Evolutionary conservation across 2,888 invertebrate species (phyloP), one percentile per base, ranked within the genome.

Genomic region (Allygus modestus): DNA sequence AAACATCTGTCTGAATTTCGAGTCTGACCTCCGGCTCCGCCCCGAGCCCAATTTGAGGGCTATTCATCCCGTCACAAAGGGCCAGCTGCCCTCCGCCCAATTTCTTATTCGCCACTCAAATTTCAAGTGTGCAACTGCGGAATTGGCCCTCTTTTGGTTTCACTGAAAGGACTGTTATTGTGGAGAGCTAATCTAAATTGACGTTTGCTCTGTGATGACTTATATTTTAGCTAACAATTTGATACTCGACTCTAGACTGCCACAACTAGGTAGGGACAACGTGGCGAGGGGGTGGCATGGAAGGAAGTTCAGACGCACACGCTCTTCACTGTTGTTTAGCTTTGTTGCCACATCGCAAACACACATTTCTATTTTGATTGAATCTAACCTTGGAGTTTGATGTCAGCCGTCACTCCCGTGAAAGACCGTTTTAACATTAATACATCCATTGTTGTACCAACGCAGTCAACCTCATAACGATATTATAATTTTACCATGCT

Each of bases 41-140:
- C 73, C 33, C 77, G 51, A 4, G 26, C 15, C 77, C 77, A 77
- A 77, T 51, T 77, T 77, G 46, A 43, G 46, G 46, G 28, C 46
- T 77, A 77, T 77, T 77, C 77, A 77, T 46, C 7, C 17, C 23
- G n/a, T 23, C 41, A 77, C 77, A 77, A 77, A 77, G 46, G 51
- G 46, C 77, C 77, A 77, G 77, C 77, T 77, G 77, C 77, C 77
- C 77, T 77, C 43, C 41, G 41, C 71, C 73, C 33, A 73, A 26
- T 73, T 73, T 41, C 43, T 43, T 41, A 41, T 23, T 37, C 20
- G 41, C 77, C 77, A 77, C 77, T 77, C 77, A 43, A 46, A 77
- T 77, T 77, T 46, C 77, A 77, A 77, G 77, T 51, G 77, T 4
- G 20, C 73, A 7, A 46, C 77, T 77, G 51, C 71, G 37, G 71